Evolutionary conservation across 2,888 invertebrate genomes (phyloP), one percentile per base, ranked within the genome.

Genomic region (Rhamphomyia laevipes): DNA sequence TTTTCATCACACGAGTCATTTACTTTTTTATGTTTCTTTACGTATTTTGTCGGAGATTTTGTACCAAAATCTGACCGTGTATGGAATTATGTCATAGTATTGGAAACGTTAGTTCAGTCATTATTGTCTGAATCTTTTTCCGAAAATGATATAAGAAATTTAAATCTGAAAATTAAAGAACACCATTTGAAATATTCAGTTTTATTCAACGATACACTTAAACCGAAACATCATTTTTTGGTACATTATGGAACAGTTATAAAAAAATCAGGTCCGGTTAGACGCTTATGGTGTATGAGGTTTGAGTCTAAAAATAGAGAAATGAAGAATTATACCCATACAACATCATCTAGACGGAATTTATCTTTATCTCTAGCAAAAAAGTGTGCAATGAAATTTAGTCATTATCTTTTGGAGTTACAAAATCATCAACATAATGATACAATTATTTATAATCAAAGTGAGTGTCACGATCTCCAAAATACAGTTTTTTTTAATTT

Each of bases 1-100:
- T 38, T 50, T 53, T 17, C 56, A 37, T 48, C 51, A 46, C 42
- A 52, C 21, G 56, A 59, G 54, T 54, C 53, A 51, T 44, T 47
- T 17, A 43, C 46, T 47, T 55, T 58, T 35, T 31, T 54, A 12
- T 23, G 47, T 31, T 55, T 51, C 51, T 45, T 47, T 43, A 53
- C 55, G 27, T 16, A 55, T 23, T 55, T 57, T 30, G 45, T 57
- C 51, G 55, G 51, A 10, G 53, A 55, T 42, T 23, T 50, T n/a
- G 30, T 55, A 18, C 51, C 50, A n/a, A 2, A 38, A 31, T 42
- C 40, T 15, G 47, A 55, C 40, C 6, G 12, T 15, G 51, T 55
- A 13, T 53, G 52, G 49, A 18, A 41, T 7, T 53, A 52, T 43
- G 12, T 49, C n/a, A 13, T 42, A 18, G 3, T 15, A 13, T 47